Percentiles rank a stretch among this genome's conserved stretches.
phyloP scores from a whole-genome alignment of 1,140 invertebrate genomes.

The Orius insidiosus region DNA sequence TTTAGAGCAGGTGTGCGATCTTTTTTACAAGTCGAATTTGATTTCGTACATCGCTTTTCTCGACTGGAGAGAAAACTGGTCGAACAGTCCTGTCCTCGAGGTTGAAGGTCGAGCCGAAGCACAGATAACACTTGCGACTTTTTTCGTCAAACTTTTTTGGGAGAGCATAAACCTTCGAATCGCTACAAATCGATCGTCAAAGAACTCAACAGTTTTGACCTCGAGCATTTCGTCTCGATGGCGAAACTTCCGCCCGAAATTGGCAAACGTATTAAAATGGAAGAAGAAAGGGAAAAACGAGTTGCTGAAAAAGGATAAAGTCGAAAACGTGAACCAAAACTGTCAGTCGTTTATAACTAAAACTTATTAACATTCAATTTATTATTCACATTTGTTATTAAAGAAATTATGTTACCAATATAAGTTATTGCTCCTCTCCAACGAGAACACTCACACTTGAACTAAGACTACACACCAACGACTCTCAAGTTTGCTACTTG shows the following conservation, averaged over 20 bases:
- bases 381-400: no score
- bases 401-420: no score
- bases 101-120: conserved; percentile 6
- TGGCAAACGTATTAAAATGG: conserved; percentile 11
- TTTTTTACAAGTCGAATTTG: background rate
- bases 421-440: no score
- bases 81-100: conserved; percentile 1
- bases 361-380: no score
- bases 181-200: conserved; percentile 10
- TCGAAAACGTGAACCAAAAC: no score
- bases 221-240: conserved; percentile 13
- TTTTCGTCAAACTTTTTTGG: conserved; percentile 11
- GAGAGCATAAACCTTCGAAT: conserved; percentile 9
- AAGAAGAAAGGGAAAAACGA: conserved; percentile 8
- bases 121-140: conserved; percentile 6
- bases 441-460: no score
- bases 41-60: conserved; percentile 11
- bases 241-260: conserved; percentile 13
- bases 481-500: no score
- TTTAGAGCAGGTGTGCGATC: background rate
- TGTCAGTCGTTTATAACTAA: no score
- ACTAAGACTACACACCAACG: no score
- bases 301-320: background rate
- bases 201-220: conserved; percentile 12
- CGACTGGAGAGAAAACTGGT: conserved; percentile 14